phyloP scores from a whole-genome alignment of 92 coral and sea anemone genomes.

The Parazoanthus atlanticus region DNA sequence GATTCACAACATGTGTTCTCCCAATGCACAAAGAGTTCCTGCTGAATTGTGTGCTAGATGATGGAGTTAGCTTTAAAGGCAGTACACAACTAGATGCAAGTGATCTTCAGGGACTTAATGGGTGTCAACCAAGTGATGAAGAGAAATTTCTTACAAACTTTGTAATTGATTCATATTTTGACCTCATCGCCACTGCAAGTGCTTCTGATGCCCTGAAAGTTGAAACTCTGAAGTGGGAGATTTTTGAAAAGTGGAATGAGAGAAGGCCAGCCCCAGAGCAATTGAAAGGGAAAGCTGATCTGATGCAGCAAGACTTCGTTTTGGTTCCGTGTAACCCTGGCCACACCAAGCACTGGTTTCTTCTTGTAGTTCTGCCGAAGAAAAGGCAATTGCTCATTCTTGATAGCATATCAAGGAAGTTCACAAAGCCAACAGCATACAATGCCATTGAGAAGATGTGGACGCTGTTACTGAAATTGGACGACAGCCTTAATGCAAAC shows the following conservation, averaged over 20 bases:
- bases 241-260: constrained; percentile 27
- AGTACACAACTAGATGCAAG: too few relatives aligned
- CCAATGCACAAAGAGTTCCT: too few relatives aligned
- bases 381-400: constrained; percentile 37
- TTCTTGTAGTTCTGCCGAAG: constrained; percentile 51
- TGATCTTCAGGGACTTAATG: constrained; percentile 45
- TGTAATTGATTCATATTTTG: constrained; percentile 56
- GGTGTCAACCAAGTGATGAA: constrained; percentile 41
- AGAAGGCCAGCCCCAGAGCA: background rate
- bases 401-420: constrained; percentile 49
- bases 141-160: constrained; percentile 67
- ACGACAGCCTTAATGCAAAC: constrained; percentile 18
- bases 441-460: constrained; percentile 56
- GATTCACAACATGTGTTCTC: too few relatives aligned
- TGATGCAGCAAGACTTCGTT: constrained; percentile 50
- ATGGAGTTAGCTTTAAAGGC: too few relatives aligned
- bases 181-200: background rate
- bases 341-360: constrained; percentile 52
- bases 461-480: constrained; percentile 18
- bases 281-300: constrained; percentile 33
- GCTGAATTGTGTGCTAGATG: too few relatives aligned
- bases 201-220: background rate
- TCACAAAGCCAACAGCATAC: constrained; percentile 49
- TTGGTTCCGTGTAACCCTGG: constrained; percentile 58
- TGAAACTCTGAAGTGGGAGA: constrained; percentile 34